Evolutionary conservation across 1,140 invertebrate species (phyloP).

Genomic region (Phthorimaea operculella): DNA sequence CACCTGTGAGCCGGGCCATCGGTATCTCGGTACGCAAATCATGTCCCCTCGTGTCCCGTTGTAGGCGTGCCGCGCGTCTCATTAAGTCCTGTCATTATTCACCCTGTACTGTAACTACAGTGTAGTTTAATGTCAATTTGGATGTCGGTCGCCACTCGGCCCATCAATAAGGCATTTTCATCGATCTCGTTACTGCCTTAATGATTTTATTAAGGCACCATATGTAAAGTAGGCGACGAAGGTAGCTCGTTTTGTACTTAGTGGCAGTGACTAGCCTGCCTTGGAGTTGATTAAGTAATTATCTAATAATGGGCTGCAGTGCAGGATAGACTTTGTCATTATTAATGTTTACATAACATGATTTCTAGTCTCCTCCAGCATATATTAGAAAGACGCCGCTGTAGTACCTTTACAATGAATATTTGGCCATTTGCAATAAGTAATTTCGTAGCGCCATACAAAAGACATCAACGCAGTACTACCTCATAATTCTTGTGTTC

Average conservation of each 20-base stretch:
- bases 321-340: too few species aligned
- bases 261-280: too few species aligned
- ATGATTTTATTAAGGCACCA: background rate
- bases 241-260: too few species aligned
- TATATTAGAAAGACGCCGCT: too few species aligned
- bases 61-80: slow-evolving; percentile 16
- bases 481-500: too few species aligned
- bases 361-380: too few species aligned
- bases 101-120: slow-evolving; percentile 9
- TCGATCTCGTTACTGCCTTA: background rate
- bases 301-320: too few species aligned
- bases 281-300: too few species aligned
- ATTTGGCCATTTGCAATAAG: too few species aligned
- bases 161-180: background rate
- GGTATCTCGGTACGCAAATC: background rate
- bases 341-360: too few species aligned
- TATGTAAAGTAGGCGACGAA: background rate
- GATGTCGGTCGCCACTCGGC: slow-evolving; percentile 15
- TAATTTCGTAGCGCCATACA: slow-evolving; percentile 2
- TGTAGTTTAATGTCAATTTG: slow-evolving; percentile 33
- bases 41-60: background rate
- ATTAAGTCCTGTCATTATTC: slow-evolving; percentile 37
- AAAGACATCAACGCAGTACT: slow-evolving; percentile 23
- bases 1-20: too few species aligned
- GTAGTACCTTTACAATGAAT: too few species aligned